phyloP scores from a whole-genome alignment of 2,113 vertebrate species.

The Neodon shergylaensis region DNA sequence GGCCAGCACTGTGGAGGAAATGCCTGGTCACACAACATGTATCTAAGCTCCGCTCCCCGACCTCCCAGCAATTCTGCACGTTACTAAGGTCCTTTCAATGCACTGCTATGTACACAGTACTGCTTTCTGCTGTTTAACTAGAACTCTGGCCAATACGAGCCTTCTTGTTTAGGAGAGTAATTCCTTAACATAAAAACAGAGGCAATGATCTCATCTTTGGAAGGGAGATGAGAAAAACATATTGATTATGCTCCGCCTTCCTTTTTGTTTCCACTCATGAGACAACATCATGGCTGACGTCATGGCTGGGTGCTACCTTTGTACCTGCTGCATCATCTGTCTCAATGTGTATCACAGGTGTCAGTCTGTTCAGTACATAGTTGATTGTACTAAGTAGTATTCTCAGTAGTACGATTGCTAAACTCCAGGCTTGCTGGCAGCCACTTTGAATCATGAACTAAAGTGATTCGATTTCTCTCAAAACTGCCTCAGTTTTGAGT shows the following conservation, averaged over 20 bases:
- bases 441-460: conserved; percentile 53
- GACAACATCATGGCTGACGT: background rate
- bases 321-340: background rate
- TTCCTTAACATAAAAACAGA: background rate
- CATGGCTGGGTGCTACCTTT: background rate
- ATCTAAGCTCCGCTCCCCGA: background rate
- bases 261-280: background rate
- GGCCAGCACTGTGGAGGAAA: background rate
- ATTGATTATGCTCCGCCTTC: too few species aligned
- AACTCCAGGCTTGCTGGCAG: conserved; percentile 46
- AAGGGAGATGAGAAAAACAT: background rate
- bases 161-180: background rate
- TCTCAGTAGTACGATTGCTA: conserved; percentile 51
- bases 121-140: background rate
- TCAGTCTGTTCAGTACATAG: background rate
- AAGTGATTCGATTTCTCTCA: conserved; percentile 60
- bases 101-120: background rate
- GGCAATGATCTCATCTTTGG: background rate
- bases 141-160: background rate
- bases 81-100: background rate
- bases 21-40: background rate
- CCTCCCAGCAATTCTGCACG: background rate
- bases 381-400: conserved; percentile 29
- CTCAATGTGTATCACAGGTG: background rate
- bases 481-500: conserved; percentile 15